Base-by-base conservation (phyloP, 2,113 vertebrate genomes). In the Speoplatyrhinus poulsoni region DNA sequence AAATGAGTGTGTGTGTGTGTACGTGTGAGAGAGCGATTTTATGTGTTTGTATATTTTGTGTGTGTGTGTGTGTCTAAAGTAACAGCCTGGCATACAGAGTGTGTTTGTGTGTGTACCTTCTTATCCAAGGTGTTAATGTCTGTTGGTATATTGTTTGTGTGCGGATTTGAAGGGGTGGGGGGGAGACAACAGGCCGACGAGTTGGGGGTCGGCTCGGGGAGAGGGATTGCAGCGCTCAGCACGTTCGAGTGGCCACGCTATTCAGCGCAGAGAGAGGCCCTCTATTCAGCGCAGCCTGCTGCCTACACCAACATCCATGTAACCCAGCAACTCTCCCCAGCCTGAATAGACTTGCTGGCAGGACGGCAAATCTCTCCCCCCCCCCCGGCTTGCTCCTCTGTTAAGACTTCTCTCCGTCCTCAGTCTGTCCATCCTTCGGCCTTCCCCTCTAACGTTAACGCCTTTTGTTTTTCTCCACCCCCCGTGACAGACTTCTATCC, bases 191-290 rank as follows among this genome's bases (percentile, higher is more conserved):
- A 58, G 11, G 60, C 13, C 50, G 49, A 70, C 10, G 19, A 46
- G 36, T 41, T 41, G 47, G 12, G 26, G 26, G 26, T 26, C 1
- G 26, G 26, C 3, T 26, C 26, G 26, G 26, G 26, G 26, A 26
- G 26, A 70, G 62, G 77, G 80, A 88, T 59, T 83, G 88, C 88
- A 72, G 82, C 85, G 84, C 86, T 91, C 90, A 91, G 88, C 87
- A 5, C 72, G 84, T 88, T 87, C 81, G 85, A 86, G 79, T 82
- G 84, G 88, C 85, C 77, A 83, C 72, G 67, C 85, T 79, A 88
- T 90, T 89, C 84, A 88, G 84, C 86, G 83, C 77, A 85, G 83
- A 90, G 85, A 87, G 80, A 87, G 85, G 86, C 64, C 81, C 84
- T 89, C 83, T 88, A 88, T 91, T 89, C 86, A 83, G 83, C 79